Conservation (phyloP, 2,888 invertebrate species). For the Chaitophorus viminalis region DNA sequence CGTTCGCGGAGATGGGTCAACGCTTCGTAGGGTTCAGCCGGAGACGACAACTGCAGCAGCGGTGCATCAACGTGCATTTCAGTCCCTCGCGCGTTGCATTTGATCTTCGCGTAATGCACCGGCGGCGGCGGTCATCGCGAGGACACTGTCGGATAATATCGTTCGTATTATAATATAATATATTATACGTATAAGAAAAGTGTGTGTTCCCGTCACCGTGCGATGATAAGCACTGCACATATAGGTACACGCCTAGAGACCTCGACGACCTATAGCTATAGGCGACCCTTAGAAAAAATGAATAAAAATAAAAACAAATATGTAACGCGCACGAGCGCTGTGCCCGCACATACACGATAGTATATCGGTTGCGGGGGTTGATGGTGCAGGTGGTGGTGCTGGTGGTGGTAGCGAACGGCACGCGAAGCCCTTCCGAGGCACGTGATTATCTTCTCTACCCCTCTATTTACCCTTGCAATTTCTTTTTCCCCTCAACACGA, state of each 20-base stretch:
- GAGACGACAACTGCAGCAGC: not conserved
- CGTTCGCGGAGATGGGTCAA: too few species aligned
- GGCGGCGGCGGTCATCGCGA: too few species aligned
- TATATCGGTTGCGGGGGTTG: too few species aligned
- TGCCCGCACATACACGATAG: too few species aligned
- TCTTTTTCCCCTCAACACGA: not conserved
- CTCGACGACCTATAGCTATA: not conserved
- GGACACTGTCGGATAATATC: too few species aligned
- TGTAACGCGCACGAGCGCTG: too few species aligned
- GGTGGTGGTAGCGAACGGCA: not conserved
- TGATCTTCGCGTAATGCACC: too few species aligned
- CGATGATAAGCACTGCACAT: not conserved
- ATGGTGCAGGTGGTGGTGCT: too few species aligned
- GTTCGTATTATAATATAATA: too few species aligned
- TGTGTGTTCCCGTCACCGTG: not conserved
- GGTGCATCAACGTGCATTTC: too few species aligned
- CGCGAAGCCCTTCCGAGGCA: constrained; percentile 30
- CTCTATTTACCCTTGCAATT: not conserved
- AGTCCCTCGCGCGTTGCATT: too few species aligned
- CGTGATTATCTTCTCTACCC: constrained; percentile 6
- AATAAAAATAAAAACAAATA: too few species aligned
- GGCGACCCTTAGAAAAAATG: not conserved
- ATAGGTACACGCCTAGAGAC: not conserved
- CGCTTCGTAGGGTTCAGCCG: not conserved
- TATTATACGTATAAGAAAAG: not conserved